phyloP scores from a whole-genome alignment of 2,113 vertebrate genomes.

The Lanius collurio region DNA sequence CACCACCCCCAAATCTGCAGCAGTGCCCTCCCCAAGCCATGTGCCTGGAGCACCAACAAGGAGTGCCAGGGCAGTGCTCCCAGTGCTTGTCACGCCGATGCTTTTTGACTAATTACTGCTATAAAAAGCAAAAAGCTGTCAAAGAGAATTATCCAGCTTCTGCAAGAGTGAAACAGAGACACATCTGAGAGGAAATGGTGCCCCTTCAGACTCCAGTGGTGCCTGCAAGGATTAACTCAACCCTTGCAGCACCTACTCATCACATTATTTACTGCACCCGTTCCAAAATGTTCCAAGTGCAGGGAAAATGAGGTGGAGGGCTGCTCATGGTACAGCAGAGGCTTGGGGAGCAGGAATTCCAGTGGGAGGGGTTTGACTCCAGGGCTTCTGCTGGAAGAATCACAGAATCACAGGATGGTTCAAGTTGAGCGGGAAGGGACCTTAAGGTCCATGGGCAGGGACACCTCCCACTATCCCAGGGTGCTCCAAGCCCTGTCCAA shows the following conservation, averaged over 20 bases:
- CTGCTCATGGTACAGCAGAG: not conserved
- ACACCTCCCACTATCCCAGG: not conserved
- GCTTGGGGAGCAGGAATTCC: not conserved
- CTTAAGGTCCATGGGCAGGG: rapidly evolving
- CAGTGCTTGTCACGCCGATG: not conserved
- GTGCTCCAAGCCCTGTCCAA: rapidly evolving
- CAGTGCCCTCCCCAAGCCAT: rapidly evolving
- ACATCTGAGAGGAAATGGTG: not conserved
- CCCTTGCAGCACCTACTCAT: not conserved
- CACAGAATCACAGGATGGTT: not conserved
- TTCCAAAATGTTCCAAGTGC: not conserved
- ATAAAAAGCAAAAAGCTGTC: slow-evolving; percentile 36
- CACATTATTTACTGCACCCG: not conserved
- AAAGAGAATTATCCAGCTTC: not conserved
- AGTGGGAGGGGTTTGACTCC: not conserved
- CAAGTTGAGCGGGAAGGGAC: not conserved
- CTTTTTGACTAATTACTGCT: slow-evolving; percentile 7
- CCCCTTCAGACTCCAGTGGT: not conserved
- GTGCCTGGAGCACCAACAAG: not conserved
- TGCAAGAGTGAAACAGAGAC: not conserved
- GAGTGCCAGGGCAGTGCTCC: not conserved
- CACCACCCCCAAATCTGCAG: not conserved
- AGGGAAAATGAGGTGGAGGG: rapidly evolving
- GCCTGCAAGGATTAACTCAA: not conserved
- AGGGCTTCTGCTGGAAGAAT: not conserved